A percentile compares a stretch with the other conserved stretches of the same genome.
Evolutionary conservation across 2,888 invertebrate species (phyloP).

Genomic region (Pasiphila rectangulata): DNA sequence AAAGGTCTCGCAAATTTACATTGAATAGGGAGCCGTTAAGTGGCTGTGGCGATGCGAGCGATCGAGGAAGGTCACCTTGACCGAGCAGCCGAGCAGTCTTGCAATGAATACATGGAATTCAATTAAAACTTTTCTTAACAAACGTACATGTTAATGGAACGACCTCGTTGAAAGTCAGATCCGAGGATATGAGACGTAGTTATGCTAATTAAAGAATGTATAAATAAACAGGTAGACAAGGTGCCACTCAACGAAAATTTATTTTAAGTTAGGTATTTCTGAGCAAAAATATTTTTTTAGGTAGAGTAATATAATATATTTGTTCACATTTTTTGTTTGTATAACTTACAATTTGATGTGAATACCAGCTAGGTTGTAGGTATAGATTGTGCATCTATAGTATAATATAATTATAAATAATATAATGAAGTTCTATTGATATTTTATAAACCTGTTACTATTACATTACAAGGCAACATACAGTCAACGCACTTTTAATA

Average conservation of each 20-base stretch:
- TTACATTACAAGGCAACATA: slow-evolving; percentile 30
- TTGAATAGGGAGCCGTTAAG: slow-evolving; percentile 70
- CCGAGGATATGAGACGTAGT: slow-evolving; percentile 18
- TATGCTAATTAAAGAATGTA: slow-evolving; percentile 5
- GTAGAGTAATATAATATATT: not conserved
- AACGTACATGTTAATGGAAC: slow-evolving; percentile 30
- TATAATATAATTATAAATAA: too few species aligned
- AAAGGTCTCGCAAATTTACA: slow-evolving; percentile 69
- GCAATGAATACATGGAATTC: slow-evolving; percentile 39
- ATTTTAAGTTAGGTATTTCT: not conserved
- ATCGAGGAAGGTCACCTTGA: slow-evolving; percentile 73
- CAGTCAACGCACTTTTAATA: slow-evolving; percentile 10
- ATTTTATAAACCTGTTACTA: too few species aligned
- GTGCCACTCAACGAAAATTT: not conserved
- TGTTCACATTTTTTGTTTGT: not conserved
- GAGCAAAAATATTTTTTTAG: not conserved
- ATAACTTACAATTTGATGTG: too few species aligned
- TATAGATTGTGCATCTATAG: too few species aligned
- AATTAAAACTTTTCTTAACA: slow-evolving; percentile 34
- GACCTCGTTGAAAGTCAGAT: slow-evolving; percentile 30
- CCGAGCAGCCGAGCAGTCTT: slow-evolving; percentile 53
- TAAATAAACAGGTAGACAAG: slow-evolving; percentile 7
- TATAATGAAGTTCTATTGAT: too few species aligned
- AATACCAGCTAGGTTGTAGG: too few species aligned
- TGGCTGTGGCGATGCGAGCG: slow-evolving; percentile 57